A percentile compares a stretch with the other conserved stretches of the same genome.
These are phyloP conservation scores for Promerops cafer DNA, from an alignment of 2,113 vertebrate species.

Conservation along the genomic window DNA sequence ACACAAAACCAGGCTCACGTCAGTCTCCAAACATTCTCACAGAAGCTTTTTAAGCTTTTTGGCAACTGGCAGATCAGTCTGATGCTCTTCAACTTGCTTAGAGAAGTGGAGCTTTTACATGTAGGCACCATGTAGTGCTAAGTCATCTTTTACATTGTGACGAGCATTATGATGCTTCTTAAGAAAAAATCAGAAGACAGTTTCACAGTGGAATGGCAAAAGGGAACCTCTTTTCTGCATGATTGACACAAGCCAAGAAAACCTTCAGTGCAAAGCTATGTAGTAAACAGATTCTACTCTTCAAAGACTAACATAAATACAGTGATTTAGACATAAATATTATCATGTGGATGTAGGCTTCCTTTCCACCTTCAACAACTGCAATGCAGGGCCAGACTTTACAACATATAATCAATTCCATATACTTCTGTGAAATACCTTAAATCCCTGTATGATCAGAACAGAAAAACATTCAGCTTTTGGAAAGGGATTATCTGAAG, in stretches of 20 bases:
- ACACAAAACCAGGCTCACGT: background rate
- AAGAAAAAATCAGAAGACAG: background rate
- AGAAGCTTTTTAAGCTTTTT: background rate
- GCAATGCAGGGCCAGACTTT: background rate
- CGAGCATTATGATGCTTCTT: background rate
- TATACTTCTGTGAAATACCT: background rate
- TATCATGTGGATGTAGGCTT: background rate
- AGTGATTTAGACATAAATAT: background rate
- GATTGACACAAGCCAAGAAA: background rate
- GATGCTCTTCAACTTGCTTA: background rate
- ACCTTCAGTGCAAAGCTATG: background rate
- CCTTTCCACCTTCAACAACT: background rate
- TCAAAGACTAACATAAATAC: background rate
- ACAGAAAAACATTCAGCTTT: background rate
- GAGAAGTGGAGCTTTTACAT: background rate
- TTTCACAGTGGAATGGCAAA: background rate
- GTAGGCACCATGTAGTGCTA: background rate
- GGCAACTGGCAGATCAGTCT: background rate
- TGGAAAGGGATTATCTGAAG: background rate
- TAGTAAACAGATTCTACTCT: background rate
- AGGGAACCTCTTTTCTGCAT: background rate
- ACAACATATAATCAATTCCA: background rate
- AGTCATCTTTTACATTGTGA: background rate
- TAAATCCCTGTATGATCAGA: background rate
- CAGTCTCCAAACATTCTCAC: background rate